A percentile compares a stretch with the other conserved stretches of the same genome.
Evolutionary conservation across 2,113 vertebrate species (phyloP).

Genomic region (Carassius gibelio): DNA sequence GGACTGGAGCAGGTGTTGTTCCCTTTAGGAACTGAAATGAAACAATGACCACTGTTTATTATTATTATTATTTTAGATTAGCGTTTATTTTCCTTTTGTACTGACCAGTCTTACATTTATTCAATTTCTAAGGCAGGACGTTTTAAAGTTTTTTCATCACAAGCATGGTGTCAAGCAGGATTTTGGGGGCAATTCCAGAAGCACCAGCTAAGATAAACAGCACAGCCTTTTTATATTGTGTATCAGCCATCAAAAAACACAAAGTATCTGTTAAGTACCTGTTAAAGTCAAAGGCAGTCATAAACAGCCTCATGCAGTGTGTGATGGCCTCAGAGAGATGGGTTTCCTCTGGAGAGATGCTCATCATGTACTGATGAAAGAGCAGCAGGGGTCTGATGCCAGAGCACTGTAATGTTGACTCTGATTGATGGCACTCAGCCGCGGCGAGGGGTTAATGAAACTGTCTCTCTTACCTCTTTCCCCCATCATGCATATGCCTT

Average conservation of each 20-base stretch:
- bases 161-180: constrained; percentile 84
- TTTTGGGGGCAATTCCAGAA: constrained; percentile 85
- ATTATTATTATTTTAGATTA: background rate
- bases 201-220: constrained; percentile 83
- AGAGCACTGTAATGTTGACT: constrained; percentile 28
- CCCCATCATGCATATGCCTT: background rate
- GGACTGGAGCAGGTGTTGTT: background rate
- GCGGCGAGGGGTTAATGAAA: constrained; percentile 56
- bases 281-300: background rate
- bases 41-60: background rate
- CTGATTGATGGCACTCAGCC: constrained; percentile 33
- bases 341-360: constrained; percentile 61
- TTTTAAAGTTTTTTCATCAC: constrained; percentile 72
- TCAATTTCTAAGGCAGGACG: background rate
- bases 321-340: constrained; percentile 24
- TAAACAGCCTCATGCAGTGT: constrained; percentile 29
- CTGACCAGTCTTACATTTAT: background rate
- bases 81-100: too few relatives aligned
- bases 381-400: constrained; percentile 65
- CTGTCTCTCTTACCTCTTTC: constrained; percentile 30
- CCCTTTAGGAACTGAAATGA: background rate
- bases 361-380: constrained; percentile 61
- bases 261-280: background rate
- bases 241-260: background rate
- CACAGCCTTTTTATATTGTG: background rate